These are phyloP conservation scores for Scaptomyza polygonia DNA, from an alignment of 2,888 invertebrate genomes.

Conservation along the genomic window DNA sequence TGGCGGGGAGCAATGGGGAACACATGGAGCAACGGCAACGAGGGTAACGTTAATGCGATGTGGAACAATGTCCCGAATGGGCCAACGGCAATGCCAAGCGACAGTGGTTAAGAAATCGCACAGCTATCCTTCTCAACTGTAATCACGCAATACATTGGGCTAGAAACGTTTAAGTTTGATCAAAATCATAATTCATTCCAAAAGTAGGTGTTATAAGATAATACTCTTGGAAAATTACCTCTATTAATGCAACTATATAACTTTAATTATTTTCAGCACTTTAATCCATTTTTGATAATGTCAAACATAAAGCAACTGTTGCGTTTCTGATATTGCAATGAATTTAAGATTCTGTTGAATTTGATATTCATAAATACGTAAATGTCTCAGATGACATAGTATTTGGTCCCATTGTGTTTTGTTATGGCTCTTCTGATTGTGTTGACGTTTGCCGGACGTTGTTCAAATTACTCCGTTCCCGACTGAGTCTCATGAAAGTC, in stretches of 20 bases:
- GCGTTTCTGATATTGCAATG: background rate
- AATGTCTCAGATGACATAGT: background rate
- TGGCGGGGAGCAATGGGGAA: background rate
- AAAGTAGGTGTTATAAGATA: too few species aligned
- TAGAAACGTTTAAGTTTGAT: background rate
- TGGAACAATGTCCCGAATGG: constrained; percentile 60
- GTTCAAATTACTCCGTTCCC: constrained; percentile 20
- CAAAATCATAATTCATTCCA: too few species aligned
- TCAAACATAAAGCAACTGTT: background rate
- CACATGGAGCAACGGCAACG: constrained; percentile 1
- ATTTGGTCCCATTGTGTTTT: constrained; percentile 30
- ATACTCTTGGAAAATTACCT: too few species aligned
- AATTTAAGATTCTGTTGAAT: background rate
- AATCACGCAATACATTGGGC: constrained; percentile 16
- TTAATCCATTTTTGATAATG: background rate
- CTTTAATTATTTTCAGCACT: background rate
- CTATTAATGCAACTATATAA: too few species aligned
- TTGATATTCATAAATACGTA: background rate
- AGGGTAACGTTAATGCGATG: constrained; percentile 43
- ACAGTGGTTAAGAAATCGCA: constrained; percentile 64
- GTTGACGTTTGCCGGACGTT: constrained; percentile 51
- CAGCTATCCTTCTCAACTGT: constrained; percentile 33
- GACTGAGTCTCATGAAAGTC: constrained; percentile 24
- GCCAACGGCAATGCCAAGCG: constrained; percentile 40
- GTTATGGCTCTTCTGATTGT: constrained; percentile 25